These are phyloP conservation scores for Galerucella pusilla DNA, from an alignment of 2,888 invertebrate species.

Conservation along the genomic window DNA sequence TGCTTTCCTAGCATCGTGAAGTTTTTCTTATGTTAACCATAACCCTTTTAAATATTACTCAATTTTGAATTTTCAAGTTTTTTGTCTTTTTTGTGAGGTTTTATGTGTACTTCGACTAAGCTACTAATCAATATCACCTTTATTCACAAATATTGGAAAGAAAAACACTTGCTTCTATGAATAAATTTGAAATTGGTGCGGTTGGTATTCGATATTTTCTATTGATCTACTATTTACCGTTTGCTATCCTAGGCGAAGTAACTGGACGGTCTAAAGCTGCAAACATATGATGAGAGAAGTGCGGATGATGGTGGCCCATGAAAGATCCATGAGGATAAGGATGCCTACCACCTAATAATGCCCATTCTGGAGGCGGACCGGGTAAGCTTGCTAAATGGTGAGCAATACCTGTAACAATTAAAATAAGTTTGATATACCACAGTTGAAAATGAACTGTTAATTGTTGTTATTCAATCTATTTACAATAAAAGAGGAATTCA, in stretches of 20 bases:
- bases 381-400: slow-evolving; percentile 80
- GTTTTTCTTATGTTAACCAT: too few species aligned
- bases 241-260: slow-evolving; percentile 66
- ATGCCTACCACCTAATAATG: slow-evolving; percentile 63
- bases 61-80: too few species aligned
- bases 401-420: slow-evolving; percentile 73
- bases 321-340: slow-evolving; percentile 68
- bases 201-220: not conserved
- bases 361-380: slow-evolving; percentile 75
- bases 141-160: too few species aligned
- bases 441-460: not conserved
- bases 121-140: too few species aligned
- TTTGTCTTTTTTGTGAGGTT: too few species aligned
- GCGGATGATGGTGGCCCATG: slow-evolving; percentile 68
- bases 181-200: not conserved
- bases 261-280: slow-evolving; percentile 68
- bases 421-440: not conserved
- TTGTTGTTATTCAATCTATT: too few species aligned
- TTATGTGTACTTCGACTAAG: too few species aligned
- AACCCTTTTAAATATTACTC: too few species aligned
- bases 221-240: slow-evolving; percentile 62
- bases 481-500: too few species aligned
- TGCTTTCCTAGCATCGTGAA: too few species aligned
- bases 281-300: slow-evolving; percentile 64
- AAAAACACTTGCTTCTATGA: too few species aligned